These are phyloP conservation scores for Esperia sulphurella DNA, from an alignment of 2,888 invertebrate species.

Conservation along the genomic window DNA sequence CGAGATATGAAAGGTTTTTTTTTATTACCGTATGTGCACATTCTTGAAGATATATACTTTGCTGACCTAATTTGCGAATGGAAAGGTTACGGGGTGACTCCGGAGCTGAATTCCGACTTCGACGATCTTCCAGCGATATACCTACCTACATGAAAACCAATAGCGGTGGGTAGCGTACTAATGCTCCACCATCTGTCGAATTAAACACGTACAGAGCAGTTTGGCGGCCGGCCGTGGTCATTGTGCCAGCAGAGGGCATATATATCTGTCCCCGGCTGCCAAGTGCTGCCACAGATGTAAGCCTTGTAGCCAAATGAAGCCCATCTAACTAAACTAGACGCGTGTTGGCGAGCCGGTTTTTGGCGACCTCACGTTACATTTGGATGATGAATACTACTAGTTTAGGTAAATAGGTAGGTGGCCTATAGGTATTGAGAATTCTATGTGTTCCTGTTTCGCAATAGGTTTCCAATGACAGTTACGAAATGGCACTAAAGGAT, in stretches of 20 bases:
- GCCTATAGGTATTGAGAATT: neutral
- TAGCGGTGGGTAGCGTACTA: constrained; percentile 21
- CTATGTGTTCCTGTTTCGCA: no score
- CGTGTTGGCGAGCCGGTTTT: constrained; percentile 32
- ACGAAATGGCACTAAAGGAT: no score
- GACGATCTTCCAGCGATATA: neutral
- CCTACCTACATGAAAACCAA: neutral
- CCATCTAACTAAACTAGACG: constrained; percentile 40
- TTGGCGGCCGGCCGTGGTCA: constrained; percentile 40
- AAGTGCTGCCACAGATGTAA: constrained; percentile 46
- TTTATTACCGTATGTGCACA: no score
- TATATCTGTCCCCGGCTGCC: constrained; percentile 41
- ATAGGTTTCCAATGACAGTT: no score
- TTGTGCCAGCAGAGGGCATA: constrained; percentile 50
- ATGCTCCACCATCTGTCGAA: constrained; percentile 38
- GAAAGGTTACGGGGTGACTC: no score
- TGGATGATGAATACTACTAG: neutral
- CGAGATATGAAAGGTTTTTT: no score
- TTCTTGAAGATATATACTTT: no score
- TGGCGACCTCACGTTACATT: constrained; percentile 28
- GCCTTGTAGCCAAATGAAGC: constrained; percentile 51
- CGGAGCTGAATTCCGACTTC: no score
- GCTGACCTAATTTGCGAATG: no score
- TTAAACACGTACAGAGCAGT: constrained; percentile 43
- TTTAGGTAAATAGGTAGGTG: neutral